These are phyloP conservation scores for Octopus sinensis DNA, from an alignment of 1,140 invertebrate species.

Conservation along the genomic window DNA sequence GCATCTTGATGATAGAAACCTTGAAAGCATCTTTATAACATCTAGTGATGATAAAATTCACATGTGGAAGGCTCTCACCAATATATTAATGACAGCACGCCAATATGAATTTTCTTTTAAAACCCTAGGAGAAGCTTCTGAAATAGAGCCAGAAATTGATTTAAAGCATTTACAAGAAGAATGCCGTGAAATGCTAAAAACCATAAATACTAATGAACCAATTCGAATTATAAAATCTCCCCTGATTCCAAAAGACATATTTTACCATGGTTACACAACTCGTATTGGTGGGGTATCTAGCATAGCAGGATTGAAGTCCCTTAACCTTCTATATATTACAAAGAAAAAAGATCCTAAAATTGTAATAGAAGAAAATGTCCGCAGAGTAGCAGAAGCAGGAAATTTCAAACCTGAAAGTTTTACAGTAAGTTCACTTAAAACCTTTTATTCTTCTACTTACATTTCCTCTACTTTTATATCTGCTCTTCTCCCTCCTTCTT, in stretches of 20 bases:
- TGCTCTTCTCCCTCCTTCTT: no score
- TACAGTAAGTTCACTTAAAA: not conserved
- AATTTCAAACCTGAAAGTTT: slow-evolving; percentile 26
- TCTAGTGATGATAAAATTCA: not conserved
- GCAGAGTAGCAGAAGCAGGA: slow-evolving; percentile 24
- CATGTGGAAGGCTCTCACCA: not conserved
- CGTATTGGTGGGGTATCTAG: slow-evolving; percentile 32
- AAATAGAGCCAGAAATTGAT: not conserved
- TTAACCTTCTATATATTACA: slow-evolving; percentile 30
- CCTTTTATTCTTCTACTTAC: no score
- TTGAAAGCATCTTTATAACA: not conserved
- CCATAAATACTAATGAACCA: not conserved
- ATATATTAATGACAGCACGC: not conserved
- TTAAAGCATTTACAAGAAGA: not conserved
- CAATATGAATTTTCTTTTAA: not conserved
- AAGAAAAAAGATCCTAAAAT: slow-evolving; percentile 29
- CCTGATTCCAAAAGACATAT: slow-evolving; percentile 26
- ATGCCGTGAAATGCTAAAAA: not conserved
- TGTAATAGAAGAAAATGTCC: slow-evolving; percentile 31
- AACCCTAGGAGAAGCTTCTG: not conserved
- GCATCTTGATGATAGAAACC: not conserved
- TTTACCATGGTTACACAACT: slow-evolving; percentile 35
- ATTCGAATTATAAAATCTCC: slow-evolving; percentile 24
- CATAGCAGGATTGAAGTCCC: slow-evolving; percentile 25
- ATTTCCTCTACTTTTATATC: no score